Conservation (phyloP, 2,888 invertebrate genomes). For the Caradrina kadenii region DNA sequence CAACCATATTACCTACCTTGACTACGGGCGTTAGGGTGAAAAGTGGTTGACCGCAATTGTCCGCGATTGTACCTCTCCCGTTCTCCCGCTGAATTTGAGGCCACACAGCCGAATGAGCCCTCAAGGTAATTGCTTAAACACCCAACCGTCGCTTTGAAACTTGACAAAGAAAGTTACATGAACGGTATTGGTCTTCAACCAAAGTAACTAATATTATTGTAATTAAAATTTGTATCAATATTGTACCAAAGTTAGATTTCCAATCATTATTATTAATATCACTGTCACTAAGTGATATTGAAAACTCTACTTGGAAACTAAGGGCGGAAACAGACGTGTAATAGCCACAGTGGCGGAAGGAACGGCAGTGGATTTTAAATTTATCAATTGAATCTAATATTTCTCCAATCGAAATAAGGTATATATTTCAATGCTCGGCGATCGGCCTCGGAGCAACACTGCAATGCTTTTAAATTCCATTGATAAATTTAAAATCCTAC, state of each 20-base stretch:
- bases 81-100: not conserved
- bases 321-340: not conserved
- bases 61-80: too few species aligned
- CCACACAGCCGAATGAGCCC: not conserved
- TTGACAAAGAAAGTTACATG: not conserved
- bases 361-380: too few species aligned
- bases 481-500: too few species aligned
- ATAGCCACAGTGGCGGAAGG: too few species aligned
- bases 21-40: too few species aligned
- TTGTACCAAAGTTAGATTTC: constrained; percentile 14
- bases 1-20: too few species aligned
- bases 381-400: too few species aligned
- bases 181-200: not conserved
- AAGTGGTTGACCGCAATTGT: too few species aligned
- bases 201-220: constrained; percentile 14
- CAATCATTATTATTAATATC: constrained; percentile 15
- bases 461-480: too few species aligned
- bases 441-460: too few species aligned
- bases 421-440: too few species aligned
- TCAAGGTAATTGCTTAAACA: not conserved
- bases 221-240: constrained; percentile 18
- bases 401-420: too few species aligned
- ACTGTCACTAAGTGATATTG: not conserved
- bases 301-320: not conserved
- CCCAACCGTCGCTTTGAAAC: constrained; percentile 11